Evolutionary conservation across 2,113 vertebrate species (phyloP).

Genomic region (Indicator indicator): DNA sequence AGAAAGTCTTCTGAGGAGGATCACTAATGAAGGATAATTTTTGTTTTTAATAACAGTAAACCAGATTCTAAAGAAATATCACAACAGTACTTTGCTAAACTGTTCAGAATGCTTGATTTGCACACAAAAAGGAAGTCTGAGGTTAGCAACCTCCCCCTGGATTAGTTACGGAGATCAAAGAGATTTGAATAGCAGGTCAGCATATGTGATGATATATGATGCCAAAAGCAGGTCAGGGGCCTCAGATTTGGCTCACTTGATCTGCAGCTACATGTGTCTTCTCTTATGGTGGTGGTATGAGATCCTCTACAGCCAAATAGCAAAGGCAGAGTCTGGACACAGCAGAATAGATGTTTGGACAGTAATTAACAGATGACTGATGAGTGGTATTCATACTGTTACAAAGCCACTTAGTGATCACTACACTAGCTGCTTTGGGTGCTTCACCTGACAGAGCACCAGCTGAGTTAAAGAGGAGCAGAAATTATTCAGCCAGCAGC

Average conservation of each 20-base stretch:
- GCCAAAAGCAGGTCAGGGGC: fast-evolving
- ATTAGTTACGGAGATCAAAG: fast-evolving
- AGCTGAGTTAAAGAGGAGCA: background rate
- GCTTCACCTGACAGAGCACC: background rate
- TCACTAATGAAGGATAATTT: background rate
- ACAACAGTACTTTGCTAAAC: background rate
- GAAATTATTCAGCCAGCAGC: background rate
- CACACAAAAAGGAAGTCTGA: background rate
- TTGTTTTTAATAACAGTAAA: background rate
- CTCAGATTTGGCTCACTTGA: background rate
- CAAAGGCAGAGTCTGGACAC: background rate
- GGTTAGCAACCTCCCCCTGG: background rate
- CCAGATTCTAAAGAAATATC: background rate
- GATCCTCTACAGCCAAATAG: background rate
- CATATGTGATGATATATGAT: background rate
- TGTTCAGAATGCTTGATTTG: background rate
- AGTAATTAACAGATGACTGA: background rate
- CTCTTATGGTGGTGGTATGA: background rate
- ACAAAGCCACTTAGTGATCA: background rate
- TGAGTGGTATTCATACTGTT: background rate
- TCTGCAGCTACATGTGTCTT: background rate
- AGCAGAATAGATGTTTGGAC: background rate
- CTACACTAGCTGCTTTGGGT: background rate
- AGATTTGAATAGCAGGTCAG: background rate
- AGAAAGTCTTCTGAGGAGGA: background rate